Conservation (phyloP, 1,140 invertebrate species). For the Drosophila kohkoa region DNA sequence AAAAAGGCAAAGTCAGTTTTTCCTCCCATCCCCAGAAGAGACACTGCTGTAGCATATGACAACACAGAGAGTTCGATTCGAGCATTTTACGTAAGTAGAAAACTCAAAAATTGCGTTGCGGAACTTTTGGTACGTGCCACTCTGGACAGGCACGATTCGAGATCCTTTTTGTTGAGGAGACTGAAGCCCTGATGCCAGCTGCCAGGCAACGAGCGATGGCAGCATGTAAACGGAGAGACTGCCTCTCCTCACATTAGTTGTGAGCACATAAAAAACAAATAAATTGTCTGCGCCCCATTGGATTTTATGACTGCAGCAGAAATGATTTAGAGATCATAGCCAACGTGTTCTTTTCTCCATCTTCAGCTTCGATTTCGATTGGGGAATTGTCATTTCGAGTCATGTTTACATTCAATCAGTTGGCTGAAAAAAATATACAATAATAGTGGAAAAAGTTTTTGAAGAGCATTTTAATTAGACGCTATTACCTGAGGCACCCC, state of each 20-base stretch:
- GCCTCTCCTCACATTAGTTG: slow-evolving; percentile 63
- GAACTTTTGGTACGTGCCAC: slow-evolving; percentile 75
- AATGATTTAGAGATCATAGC: slow-evolving; percentile 64
- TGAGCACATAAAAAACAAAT: slow-evolving; percentile 80
- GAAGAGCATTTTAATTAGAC: slow-evolving; percentile 56
- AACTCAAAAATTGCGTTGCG: slow-evolving; percentile 77
- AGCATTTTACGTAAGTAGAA: slow-evolving; percentile 48
- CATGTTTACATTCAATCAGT: slow-evolving; percentile 44
- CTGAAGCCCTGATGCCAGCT: slow-evolving; percentile 54
- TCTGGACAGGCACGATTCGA: slow-evolving; percentile 62
- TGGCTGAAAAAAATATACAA: not conserved
- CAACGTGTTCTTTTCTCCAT: not conserved
- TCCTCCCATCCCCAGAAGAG: not conserved
- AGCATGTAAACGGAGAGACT: not conserved
- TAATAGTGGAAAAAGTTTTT: slow-evolving; percentile 16
- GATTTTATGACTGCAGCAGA: slow-evolving; percentile 80
- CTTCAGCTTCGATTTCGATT: not conserved
- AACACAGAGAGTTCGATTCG: slow-evolving; percentile 58
- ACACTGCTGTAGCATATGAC: slow-evolving; percentile 60
- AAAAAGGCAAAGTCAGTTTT: slow-evolving; percentile 41
- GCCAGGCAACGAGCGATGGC: slow-evolving; percentile 17
- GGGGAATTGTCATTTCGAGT: slow-evolving; percentile 31
- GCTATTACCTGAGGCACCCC: slow-evolving; percentile 10
- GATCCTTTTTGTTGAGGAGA: slow-evolving; percentile 18
- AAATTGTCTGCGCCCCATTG: slow-evolving; percentile 79